Conservation (phyloP, 2,113 vertebrate genomes). For the Sapajus apella region DNA sequence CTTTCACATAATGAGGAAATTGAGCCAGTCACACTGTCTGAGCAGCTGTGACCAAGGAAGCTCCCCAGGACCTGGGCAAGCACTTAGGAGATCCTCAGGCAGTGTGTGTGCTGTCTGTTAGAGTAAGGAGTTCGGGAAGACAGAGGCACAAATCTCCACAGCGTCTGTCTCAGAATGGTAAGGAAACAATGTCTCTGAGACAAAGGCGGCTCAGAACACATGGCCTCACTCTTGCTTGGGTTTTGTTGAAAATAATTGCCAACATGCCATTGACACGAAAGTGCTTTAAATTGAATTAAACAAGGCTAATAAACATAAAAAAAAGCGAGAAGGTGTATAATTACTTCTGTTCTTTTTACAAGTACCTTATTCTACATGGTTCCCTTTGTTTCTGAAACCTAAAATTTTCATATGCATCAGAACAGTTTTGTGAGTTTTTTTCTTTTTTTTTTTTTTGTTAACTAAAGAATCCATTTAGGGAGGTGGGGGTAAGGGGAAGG, state of each 20-base stretch:
- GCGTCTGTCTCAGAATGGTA: neutral
- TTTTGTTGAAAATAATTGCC: slow-evolving; percentile 25
- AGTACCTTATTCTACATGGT: neutral
- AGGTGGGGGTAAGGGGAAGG: too few species aligned
- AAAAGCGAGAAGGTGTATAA: neutral
- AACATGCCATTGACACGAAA: neutral
- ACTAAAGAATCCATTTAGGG: neutral
- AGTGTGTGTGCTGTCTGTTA: neutral
- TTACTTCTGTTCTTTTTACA: neutral
- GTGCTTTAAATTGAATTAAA: neutral
- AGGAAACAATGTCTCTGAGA: neutral
- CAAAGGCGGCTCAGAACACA: neutral
- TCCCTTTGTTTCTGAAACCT: slow-evolving; percentile 1
- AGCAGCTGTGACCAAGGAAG: neutral
- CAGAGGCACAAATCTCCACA: fast-evolving
- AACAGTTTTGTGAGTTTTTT: neutral
- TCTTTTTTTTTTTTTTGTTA: neutral
- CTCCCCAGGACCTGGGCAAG: neutral
- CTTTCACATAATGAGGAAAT: slow-evolving; percentile 30
- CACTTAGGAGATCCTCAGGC: neutral
- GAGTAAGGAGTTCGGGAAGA: neutral
- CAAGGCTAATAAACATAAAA: neutral
- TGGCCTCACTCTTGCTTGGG: neutral
- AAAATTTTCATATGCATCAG: neutral
- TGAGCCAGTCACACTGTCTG: neutral